Base-by-base conservation (phyloP, 2,888 invertebrate species). In the Mimas tiliae region DNA sequence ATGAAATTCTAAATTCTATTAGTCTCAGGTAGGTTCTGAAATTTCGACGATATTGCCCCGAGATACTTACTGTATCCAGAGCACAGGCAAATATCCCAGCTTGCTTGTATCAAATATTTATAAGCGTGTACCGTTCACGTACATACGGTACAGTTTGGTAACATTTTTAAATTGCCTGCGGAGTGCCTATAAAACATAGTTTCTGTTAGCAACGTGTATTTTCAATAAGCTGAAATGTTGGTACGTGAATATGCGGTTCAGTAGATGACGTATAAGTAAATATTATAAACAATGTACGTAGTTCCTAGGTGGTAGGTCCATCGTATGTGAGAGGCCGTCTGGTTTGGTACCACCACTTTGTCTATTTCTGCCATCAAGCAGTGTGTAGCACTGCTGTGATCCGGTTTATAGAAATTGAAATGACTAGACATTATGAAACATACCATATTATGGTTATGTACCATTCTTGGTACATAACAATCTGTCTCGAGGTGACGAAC, bases 21-120 rank as follows among this genome's bases (percentile, higher is more conserved):
- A 83, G 79, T 78, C 69, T 69, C 71, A 76, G 74, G 72, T 78
- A 68, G 71, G 74, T 72, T 69, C 75, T 74, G 77, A 79, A 83
- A 81, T 82, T 82, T 80, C 83, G 76, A 72, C 78, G 79, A 78
- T 85, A 85, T 85, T 82, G 81, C 84, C 70, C 50, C 52, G 21
- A 33, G 38, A 47, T 66, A 21, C 51, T 50, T 53, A 34, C 58
- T 58, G 38, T 58, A 58, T 58, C 58, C 76, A 73, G 73, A 76
- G 75, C 70, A 77, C 1, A 85, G 76, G 85, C 86, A 88, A 88
- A 89, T 87, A 86, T 82, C 76, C 76, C 71, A 72, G 76, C 80
- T 81, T 77, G 74, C 75, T 75, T 74, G 77, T 80, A 85, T 91
- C 82, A 84, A 91, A 90, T 90, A 91, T 91, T 88, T 88, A 91